Conservation (phyloP, 2,113 vertebrate genomes). For the Oenanthe melanoleuca region DNA sequence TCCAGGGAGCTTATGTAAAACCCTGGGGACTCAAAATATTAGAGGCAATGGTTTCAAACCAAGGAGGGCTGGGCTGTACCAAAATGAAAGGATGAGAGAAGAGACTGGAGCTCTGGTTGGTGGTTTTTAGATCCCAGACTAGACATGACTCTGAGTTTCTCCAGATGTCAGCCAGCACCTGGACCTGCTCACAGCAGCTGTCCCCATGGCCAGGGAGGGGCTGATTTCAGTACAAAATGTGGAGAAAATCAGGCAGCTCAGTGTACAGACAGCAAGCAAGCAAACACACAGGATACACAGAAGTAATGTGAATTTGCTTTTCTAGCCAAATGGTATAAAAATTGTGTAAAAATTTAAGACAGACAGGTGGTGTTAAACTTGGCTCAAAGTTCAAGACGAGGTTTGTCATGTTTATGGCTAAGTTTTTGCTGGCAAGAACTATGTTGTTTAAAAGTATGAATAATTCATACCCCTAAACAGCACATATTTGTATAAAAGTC, state of each 20-base stretch:
- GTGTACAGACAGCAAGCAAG: neutral
- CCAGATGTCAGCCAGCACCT: neutral
- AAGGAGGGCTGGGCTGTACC: neutral
- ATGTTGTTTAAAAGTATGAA: neutral
- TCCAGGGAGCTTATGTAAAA: conserved; percentile 34
- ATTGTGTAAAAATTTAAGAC: neutral
- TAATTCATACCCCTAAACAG: neutral
- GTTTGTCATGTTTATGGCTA: neutral
- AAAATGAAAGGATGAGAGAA: neutral
- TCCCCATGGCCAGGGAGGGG: neutral
- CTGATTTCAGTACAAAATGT: neutral
- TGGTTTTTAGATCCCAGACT: neutral
- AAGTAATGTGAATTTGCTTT: neutral
- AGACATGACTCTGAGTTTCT: neutral
- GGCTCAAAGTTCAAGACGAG: neutral
- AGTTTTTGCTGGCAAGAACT: neutral
- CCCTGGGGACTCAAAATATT: neutral
- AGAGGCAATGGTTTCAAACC: neutral
- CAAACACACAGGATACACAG: neutral
- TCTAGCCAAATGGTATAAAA: neutral
- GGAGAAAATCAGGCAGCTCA: neutral
- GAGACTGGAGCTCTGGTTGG: neutral
- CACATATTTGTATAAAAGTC: neutral
- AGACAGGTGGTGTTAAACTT: conserved; percentile 12
- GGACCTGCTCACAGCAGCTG: neutral